These are phyloP conservation scores for Equus przewalskii DNA, from an alignment of 2,113 vertebrate genomes.

Conservation along the genomic window DNA sequence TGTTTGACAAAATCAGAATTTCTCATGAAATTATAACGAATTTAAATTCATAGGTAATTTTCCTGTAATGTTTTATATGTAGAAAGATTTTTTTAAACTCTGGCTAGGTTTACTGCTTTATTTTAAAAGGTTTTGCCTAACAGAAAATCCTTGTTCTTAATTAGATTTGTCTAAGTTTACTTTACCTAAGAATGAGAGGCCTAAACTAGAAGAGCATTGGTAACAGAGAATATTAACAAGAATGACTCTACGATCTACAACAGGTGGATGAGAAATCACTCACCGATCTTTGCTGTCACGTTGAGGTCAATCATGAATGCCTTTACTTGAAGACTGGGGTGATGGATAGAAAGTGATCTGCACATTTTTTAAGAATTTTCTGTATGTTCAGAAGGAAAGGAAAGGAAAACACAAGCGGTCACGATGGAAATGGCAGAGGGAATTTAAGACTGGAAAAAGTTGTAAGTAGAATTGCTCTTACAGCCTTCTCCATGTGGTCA, in stretches of 20 bases:
- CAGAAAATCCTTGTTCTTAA: background rate
- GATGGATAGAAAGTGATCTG: background rate
- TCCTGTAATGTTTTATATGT: background rate
- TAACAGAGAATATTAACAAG: background rate
- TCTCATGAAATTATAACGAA: background rate
- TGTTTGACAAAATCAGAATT: background rate
- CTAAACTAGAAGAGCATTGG: background rate
- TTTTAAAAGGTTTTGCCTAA: background rate
- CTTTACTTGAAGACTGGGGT: background rate
- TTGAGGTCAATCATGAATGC: background rate
- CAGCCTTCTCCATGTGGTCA: background rate
- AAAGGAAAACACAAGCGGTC: background rate
- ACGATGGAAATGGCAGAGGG: background rate
- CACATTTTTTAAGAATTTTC: background rate
- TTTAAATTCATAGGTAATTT: background rate
- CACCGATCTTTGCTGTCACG: background rate
- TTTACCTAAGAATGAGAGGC: background rate
- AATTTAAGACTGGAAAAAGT: background rate
- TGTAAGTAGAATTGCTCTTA: background rate
- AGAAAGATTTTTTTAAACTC: background rate
- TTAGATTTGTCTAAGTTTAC: background rate
- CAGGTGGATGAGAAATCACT: background rate
- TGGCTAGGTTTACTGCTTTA: background rate
- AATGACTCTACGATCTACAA: background rate
- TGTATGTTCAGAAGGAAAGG: background rate